Conservation (phyloP, 2,888 invertebrate species). For the Drosophila histrio region DNA sequence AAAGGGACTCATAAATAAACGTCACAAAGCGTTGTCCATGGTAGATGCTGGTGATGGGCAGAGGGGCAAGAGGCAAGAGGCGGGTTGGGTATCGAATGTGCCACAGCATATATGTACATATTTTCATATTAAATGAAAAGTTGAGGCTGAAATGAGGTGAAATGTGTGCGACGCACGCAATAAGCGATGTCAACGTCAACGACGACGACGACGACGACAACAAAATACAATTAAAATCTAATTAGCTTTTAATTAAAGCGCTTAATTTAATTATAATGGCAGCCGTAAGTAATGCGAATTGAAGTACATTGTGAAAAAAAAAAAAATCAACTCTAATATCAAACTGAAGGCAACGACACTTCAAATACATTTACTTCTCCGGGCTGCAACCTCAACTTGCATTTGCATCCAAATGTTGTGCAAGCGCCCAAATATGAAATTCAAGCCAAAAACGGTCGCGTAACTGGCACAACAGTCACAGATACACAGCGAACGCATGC, state of each 20-base stretch:
- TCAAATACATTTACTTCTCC: conserved; percentile 3
- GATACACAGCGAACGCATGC: conserved; percentile 10
- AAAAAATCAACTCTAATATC: neutral
- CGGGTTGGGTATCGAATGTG: conserved; percentile 21
- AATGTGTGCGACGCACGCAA: conserved; percentile 24
- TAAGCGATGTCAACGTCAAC: conserved; percentile 18
- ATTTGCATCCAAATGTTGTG: conserved; percentile 22
- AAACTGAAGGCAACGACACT: neutral
- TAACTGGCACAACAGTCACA: conserved; percentile 39
- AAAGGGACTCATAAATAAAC: conserved; percentile 62
- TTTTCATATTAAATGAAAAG: conserved; percentile 39
- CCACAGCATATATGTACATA: conserved; percentile 17
- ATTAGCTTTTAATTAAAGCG: conserved; percentile 75
- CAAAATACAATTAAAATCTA: conserved; percentile 72
- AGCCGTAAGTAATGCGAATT: conserved; percentile 69
- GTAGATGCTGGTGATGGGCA: conserved; percentile 1
- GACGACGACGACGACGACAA: conserved; percentile 15
- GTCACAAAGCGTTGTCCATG: conserved; percentile 38
- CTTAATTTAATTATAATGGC: conserved; percentile 73
- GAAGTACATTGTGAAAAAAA: conserved; percentile 27
- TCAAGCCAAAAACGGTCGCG: conserved; percentile 48
- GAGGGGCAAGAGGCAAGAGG: neutral
- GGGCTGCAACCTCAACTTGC: neutral
- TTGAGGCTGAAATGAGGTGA: conserved; percentile 12
- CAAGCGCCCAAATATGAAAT: conserved; percentile 33